Evolutionary conservation across 2,797 vertebrate species (phyloP).

Genomic region (Malurus leucopterus): DNA sequence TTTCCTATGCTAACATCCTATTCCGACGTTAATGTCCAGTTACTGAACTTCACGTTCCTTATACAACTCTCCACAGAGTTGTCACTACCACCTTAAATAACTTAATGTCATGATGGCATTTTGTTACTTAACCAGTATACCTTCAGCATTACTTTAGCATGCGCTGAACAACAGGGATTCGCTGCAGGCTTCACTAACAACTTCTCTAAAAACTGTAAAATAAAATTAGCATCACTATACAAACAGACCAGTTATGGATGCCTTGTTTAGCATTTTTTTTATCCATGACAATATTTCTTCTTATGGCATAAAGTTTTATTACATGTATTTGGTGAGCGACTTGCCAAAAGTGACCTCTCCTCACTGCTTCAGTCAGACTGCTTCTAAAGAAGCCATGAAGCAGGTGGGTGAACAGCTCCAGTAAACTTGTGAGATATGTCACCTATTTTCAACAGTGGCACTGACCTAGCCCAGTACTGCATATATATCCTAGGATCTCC

Average conservation of each 20-base stretch:
- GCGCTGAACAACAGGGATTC: not conserved
- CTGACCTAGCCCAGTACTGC: not conserved
- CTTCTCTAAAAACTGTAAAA: not conserved
- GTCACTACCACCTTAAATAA: not conserved
- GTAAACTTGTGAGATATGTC: not conserved
- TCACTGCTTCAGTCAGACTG: not conserved
- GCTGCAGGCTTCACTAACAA: not conserved
- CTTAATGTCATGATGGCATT: not conserved
- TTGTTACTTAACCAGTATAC: not conserved
- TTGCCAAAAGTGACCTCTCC: not conserved
- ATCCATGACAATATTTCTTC: not conserved
- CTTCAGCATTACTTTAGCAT: not conserved
- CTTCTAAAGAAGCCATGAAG: not conserved
- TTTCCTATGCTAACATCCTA: not conserved
- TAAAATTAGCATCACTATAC: not conserved
- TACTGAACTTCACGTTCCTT: not conserved
- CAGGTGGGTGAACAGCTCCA: not conserved
- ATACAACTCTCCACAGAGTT: not conserved
- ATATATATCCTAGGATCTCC: not conserved
- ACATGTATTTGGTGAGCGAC: not conserved
- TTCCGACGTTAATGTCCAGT: not conserved
- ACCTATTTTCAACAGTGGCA: not conserved
- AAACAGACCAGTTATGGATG: not conserved
- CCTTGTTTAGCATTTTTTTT: not conserved
- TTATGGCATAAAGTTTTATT: not conserved